A percentile compares a stretch with the other conserved stretches of the same genome.
Evolutionary conservation across 1,140 invertebrate species (phyloP).

Genomic region (Drosophila ambigua): DNA sequence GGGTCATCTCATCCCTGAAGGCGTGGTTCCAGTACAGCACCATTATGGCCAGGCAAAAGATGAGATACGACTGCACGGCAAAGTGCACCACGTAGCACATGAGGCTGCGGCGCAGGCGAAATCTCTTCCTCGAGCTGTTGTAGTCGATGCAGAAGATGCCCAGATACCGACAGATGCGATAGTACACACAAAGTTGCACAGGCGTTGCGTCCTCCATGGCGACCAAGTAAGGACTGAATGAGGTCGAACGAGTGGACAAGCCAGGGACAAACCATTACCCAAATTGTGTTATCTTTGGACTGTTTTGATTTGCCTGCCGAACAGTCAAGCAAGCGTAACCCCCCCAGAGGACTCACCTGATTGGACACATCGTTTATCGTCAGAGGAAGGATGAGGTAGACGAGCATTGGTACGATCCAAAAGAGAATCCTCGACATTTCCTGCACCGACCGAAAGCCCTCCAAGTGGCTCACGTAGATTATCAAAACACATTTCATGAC

Average conservation of each 20-base stretch:
- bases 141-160: conserved; percentile 70
- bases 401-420: conserved; percentile 47
- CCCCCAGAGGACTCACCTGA: conserved; percentile 47
- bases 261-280: not conserved
- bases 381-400: conserved; percentile 50
- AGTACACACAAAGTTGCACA: conserved; percentile 49
- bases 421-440: not conserved
- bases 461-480: conserved; percentile 25
- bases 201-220: conserved; percentile 35
- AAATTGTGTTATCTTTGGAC: conserved; percentile 22
- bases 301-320: conserved; percentile 1
- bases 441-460: not conserved
- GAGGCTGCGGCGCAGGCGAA: conserved; percentile 50
- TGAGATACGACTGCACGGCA: conserved; percentile 46
- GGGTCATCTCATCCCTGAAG: conserved; percentile 50
- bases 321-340: conserved; percentile 10
- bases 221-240: conserved; percentile 11
- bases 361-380: conserved; percentile 37
- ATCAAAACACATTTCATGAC: conserved; percentile 42
- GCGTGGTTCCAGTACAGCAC: conserved; percentile 42
- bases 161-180: conserved; percentile 62
- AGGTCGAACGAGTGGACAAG: not conserved
- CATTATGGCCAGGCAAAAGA: conserved; percentile 40
- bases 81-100: conserved; percentile 57
- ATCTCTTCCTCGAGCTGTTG: conserved; percentile 28